Evolutionary conservation across 1,140 invertebrate species (phyloP).

Genomic region (Camponotus vicinus): DNA sequence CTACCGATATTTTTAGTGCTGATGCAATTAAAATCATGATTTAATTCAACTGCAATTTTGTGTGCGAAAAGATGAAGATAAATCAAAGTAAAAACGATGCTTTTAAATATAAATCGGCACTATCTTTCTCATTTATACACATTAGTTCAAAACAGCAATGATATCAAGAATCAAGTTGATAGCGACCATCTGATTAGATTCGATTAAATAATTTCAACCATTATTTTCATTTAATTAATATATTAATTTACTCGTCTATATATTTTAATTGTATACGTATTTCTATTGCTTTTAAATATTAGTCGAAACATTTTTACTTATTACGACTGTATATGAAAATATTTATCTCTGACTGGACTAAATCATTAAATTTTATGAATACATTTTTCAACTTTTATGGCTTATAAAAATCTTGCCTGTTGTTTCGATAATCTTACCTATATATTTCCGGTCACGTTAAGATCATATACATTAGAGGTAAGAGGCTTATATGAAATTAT

Average conservation of each 20-base stretch:
- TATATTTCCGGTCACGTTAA: background rate
- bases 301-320: background rate
- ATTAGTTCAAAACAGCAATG: background rate
- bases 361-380: constrained; percentile 23
- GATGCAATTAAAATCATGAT: constrained; percentile 26
- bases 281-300: background rate
- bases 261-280: background rate
- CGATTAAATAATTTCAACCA: background rate
- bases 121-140: background rate
- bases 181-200: background rate
- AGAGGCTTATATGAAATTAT: background rate
- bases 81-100: constrained; percentile 35
- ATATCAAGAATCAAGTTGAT: too few relatives aligned
- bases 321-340: background rate
- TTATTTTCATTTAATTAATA: background rate
- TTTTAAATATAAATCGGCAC: constrained; percentile 57
- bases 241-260: background rate
- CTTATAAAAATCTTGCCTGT: background rate
- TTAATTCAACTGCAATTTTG: constrained; percentile 11
- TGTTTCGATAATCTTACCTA: background rate
- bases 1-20: background rate
- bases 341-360: constrained; percentile 1
- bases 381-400: background rate
- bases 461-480: background rate
- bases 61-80: constrained; percentile 65